A percentile compares a stretch with the other conserved stretches of the same genome.
Conservation (phyloP, 2,797 vertebrate genomes). For the Xenops minutus region DNA sequence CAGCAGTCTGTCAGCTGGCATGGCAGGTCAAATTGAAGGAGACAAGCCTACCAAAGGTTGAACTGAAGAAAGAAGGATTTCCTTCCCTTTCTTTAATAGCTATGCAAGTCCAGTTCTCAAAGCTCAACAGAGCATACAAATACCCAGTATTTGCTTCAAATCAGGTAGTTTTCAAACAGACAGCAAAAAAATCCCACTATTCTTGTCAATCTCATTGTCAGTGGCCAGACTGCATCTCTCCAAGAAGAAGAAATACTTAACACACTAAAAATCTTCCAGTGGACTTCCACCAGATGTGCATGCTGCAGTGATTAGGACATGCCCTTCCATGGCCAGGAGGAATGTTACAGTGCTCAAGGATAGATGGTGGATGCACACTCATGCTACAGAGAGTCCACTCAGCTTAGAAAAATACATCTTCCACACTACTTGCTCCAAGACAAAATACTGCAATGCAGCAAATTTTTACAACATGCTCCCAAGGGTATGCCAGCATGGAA, state of each 20-base stretch:
- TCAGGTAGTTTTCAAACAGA: neutral
- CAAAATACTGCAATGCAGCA: slow-evolving; percentile 67
- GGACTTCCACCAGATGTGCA: neutral
- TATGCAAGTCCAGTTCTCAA: neutral
- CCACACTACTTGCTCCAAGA: neutral
- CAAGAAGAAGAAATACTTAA: neutral
- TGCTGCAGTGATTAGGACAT: neutral
- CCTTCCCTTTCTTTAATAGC: neutral
- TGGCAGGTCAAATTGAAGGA: neutral
- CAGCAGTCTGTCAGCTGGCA: neutral
- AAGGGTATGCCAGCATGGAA: neutral
- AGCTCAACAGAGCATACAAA: neutral
- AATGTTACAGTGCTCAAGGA: neutral
- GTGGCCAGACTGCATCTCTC: neutral
- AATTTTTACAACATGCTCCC: slow-evolving; percentile 2
- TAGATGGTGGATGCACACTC: neutral
- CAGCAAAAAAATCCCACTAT: neutral
- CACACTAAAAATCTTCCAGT: neutral
- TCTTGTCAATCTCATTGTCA: neutral
- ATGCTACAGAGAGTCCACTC: neutral
- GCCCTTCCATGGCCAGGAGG: neutral
- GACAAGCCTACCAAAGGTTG: neutral
- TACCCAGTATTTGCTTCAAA: neutral
- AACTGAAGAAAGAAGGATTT: neutral
- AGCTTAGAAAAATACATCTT: neutral